These are phyloP conservation scores for Lamprologus ornatipinnis DNA, from an alignment of 2,113 vertebrate species.

Conservation along the genomic window DNA sequence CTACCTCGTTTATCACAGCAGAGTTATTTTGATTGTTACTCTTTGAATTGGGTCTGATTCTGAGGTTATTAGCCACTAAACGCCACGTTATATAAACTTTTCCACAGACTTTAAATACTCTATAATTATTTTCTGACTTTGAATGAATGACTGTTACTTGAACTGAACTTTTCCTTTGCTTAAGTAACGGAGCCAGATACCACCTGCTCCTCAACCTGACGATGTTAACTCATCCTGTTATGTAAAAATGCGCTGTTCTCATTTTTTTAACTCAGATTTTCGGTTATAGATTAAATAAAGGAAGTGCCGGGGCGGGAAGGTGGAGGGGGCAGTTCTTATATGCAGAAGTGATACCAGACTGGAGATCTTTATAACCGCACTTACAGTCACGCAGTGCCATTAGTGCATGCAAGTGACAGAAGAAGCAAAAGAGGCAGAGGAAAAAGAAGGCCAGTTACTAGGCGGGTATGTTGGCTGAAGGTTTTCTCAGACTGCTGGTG, in stretches of 20 bases:
- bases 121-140: background rate
- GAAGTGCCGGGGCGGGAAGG: conserved; percentile 33
- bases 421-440: background rate
- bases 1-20: background rate
- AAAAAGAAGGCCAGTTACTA: background rate
- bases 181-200: background rate
- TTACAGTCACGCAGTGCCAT: no score
- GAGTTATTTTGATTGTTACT: background rate
- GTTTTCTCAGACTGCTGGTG: conserved; percentile 48
- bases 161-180: background rate
- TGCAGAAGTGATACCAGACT: conserved; percentile 65
- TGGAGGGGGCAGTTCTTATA: background rate
- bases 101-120: background rate
- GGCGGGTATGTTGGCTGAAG: conserved; percentile 60
- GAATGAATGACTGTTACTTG: background rate
- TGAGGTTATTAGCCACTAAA: background rate
- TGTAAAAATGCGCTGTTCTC: background rate
- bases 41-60: background rate
- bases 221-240: background rate
- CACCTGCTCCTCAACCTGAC: background rate
- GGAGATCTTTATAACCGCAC: background rate
- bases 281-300: background rate
- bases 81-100: background rate
- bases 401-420: background rate
- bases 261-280: background rate